Base-by-base conservation (phyloP, 2,113 vertebrate genomes). In the Prunella himalayana region DNA sequence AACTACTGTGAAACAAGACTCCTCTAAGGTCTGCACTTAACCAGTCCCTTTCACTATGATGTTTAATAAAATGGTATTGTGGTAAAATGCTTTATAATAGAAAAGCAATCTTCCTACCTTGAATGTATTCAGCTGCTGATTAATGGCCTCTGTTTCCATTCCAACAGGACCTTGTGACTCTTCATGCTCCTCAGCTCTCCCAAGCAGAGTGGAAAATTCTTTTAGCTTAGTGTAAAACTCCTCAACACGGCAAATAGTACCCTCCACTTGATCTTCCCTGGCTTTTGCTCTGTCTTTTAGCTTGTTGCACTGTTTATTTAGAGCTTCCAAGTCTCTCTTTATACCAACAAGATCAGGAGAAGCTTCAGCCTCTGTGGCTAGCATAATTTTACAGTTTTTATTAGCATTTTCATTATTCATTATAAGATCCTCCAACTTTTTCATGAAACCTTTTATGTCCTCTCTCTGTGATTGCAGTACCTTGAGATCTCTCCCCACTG, bases 251-350 rank as follows among this genome's bases (percentile, higher is more conserved):
- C 93, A 88, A 39, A 99, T 87, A 10, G 98, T 98, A 44, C 92
- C 87, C 49, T 98, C 97, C 28, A 99, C 99, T 92, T 98, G 98
- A 77, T 98, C 97, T 81, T 98, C 98, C 86, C 99, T 98, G 79
- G 98, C 91, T 84, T 97, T 99, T 33, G 99, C 99, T 93, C 99
- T 96, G 96, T 99, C 99, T 71, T 99, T 94, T 60, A 99, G 97
- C 96, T 99, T 99, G 45, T 99, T 98, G 85, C 99, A 99, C 73
- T 99, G 99, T 84, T 99, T 99, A 89, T 98, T 99, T 91, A 99
- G 97, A 83, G 99, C 98, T 60, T 99, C 99, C 93, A 99, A 97
- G 94, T 99, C 99, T 95, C 99, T 98, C 93, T 99, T 99, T 95
- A 99, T 98, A 80, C 99, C 99, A 35, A 98, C 63, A 22, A 99